phyloP scores from a whole-genome alignment of 2,888 invertebrate species.

The Marronus borbonicus region DNA sequence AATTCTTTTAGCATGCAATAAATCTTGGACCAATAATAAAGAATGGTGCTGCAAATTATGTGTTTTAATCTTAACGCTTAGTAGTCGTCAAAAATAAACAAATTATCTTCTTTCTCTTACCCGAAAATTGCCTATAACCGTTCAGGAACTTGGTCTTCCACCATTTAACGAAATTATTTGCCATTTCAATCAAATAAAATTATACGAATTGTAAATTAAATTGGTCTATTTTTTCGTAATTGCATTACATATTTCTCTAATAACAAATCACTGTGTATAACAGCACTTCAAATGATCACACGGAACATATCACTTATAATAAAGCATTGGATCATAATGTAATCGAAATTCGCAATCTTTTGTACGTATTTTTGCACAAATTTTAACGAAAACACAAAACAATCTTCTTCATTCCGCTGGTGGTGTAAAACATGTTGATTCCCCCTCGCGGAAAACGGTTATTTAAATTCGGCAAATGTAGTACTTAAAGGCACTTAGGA shows the following conservation, averaged over 20 bases:
- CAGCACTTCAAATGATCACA: conserved; percentile 25
- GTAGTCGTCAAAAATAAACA: conserved; percentile 3
- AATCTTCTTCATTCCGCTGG: background rate
- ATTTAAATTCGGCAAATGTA: conserved; percentile 17
- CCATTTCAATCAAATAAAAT: conserved; percentile 71
- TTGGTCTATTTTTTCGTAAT: conserved; percentile 17
- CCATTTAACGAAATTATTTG: conserved; percentile 84
- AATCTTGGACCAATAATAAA: conserved; percentile 23
- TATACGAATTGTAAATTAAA: background rate
- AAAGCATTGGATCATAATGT: background rate
- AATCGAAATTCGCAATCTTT: conserved; percentile 16
- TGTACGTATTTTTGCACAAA: conserved; percentile 1
- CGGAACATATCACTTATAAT: conserved; percentile 10
- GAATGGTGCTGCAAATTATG: background rate
- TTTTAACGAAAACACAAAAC: background rate
- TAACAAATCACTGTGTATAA: conserved; percentile 10
- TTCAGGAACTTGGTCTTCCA: conserved; percentile 83
- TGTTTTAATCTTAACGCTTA: too few species aligned
- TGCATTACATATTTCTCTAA: conserved; percentile 9
- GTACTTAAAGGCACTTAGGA: conserved; percentile 48
- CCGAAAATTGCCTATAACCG: conserved; percentile 83
- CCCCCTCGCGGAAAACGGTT: conserved; percentile 10
- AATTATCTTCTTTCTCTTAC: conserved; percentile 68
- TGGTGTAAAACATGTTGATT: background rate
- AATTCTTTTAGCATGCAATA: conserved; percentile 32